These are phyloP conservation scores for Macrobrachium rosenbergii DNA, from an alignment of 1,140 invertebrate genomes.

Conservation along the genomic window DNA sequence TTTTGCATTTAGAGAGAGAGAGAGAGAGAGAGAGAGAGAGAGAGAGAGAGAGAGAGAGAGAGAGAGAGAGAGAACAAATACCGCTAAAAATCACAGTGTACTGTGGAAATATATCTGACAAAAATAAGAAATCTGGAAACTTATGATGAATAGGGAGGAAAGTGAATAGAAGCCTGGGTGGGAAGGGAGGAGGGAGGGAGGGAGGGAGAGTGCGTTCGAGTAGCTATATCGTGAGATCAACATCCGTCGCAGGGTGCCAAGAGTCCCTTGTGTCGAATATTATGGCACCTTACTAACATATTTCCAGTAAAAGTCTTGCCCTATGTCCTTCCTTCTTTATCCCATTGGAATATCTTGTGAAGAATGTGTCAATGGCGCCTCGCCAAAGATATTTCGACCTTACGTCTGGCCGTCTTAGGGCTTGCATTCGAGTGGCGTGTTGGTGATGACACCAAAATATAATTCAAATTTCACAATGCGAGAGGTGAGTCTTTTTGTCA, in stretches of 20 bases:
- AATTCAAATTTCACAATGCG: constrained; percentile 61
- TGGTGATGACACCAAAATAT: constrained; percentile 61
- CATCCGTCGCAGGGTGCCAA: background rate
- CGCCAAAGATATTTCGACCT: constrained; percentile 11
- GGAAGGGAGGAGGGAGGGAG: constrained; percentile 16
- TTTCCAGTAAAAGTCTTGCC: constrained; percentile 47
- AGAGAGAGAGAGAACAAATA: constrained; percentile 1
- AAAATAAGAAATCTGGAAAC: background rate
- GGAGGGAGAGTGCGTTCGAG: constrained; percentile 26
- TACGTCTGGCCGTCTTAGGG: background rate
- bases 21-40: background rate
- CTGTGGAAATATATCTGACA: background rate
- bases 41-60: constrained; percentile 20
- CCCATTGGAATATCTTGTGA: constrained; percentile 54
- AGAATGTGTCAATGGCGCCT: constrained; percentile 35
- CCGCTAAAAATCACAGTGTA: background rate
- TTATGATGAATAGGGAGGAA: background rate
- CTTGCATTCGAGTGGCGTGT: constrained; percentile 5
- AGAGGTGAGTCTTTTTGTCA: constrained; percentile 62
- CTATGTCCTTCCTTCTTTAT: constrained; percentile 44
- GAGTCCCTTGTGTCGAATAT: background rate
- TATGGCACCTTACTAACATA: constrained; percentile 36
- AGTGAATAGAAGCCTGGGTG: background rate
- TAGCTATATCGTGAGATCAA: constrained; percentile 1
- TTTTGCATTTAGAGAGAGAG: background rate